Base-by-base conservation (phyloP, 2,888 invertebrate genomes). In the Eremobia ochroleuca region DNA sequence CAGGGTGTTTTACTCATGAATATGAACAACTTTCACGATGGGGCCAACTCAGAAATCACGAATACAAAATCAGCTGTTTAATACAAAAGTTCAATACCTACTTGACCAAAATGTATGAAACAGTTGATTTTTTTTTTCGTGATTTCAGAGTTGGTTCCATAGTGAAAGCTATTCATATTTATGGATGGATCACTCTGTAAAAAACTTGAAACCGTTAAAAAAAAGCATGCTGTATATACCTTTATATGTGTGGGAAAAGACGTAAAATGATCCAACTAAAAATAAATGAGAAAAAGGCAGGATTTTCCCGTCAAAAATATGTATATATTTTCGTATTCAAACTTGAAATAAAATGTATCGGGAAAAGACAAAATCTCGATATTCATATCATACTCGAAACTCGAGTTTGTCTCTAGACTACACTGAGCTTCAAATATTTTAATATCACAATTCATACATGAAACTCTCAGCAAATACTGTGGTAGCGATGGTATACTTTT, bases 391-490 rank as follows among this genome's bases (percentile, higher is more conserved):
- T 18, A 43, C 18, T 28, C 2, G 15, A 70, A 21, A n/a, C 52
- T 37, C 0, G 18, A 62, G 40, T 25, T 18, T 18, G 9, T 18
- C 34, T 34, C 40, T 15, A 1, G 9, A 58, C n/a, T n/a, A 34
- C 1, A 58, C 31, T 46, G 46, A 79, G 40, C n/a, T 49, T 40
- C 6, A 78, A 73, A 73, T 73, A 80, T 78, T 81, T 65, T 73
- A 81, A 73, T 81, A 81, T 65, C 49, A 73, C 25, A n/a, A 59
- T 65, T 73, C 73, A 65, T 58, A 31, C 31, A 34, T 31, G 72
- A 40, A 58, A 73, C 73, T 73, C 34, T 25, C 25, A 58, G 58
- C 37, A 40, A 49, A 72, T 80, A 9, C 40, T 40, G n/a, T 5
- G 46, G 55, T 46, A 13, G 46, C 46, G 9, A 55, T 46, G 21